Evolutionary conservation across 2,797 vertebrate genomes (phyloP).

Genomic region (Natrix natrix): DNA sequence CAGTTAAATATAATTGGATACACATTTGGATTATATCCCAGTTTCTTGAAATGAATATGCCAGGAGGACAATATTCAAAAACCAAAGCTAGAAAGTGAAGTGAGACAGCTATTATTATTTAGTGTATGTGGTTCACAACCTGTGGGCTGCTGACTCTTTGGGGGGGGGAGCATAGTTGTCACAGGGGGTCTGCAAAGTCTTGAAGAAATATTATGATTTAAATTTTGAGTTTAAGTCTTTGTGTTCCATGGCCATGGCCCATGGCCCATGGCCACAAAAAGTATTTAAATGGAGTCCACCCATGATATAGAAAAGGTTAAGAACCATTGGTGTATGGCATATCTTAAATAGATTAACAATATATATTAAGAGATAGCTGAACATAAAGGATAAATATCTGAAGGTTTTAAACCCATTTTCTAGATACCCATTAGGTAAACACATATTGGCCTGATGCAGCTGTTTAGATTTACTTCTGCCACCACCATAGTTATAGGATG

Average conservation of each 20-base stretch:
- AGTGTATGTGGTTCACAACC: background rate
- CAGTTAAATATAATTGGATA: background rate
- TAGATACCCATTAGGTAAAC: background rate
- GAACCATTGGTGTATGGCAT: background rate
- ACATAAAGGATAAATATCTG: background rate
- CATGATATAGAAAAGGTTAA: background rate
- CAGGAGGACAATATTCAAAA: background rate
- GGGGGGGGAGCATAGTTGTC: background rate
- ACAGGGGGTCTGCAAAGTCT: background rate
- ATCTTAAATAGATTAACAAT: background rate
- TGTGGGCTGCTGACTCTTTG: background rate
- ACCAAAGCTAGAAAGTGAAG: background rate
- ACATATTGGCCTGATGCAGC: background rate
- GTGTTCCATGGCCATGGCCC: background rate
- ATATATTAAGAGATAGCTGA: background rate
- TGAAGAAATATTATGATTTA: background rate
- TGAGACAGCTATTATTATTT: background rate
- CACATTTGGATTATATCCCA: background rate
- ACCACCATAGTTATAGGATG: background rate
- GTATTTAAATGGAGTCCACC: too few species aligned
- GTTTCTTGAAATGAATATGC: background rate
- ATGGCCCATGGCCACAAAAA: too few species aligned
- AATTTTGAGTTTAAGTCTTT: background rate
- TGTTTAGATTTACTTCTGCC: background rate
- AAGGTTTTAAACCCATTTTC: background rate